phyloP scores from a whole-genome alignment of 1,140 invertebrate species.

The Pseudachorutes palmiensis region DNA sequence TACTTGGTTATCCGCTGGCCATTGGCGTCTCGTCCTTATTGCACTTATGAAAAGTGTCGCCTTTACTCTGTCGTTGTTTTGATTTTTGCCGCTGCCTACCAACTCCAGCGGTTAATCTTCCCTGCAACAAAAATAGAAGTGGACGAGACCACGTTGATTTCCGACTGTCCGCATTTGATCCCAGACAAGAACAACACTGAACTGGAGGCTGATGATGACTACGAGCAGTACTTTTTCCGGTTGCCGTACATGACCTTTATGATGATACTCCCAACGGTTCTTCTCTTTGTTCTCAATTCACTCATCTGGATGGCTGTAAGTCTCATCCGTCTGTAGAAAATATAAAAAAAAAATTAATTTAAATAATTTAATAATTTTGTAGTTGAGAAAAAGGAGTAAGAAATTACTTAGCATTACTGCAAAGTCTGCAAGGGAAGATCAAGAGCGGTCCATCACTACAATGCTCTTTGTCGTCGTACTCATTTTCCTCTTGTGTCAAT shows the following conservation, averaged over 20 bases:
- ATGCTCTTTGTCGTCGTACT: slow-evolving; percentile 1
- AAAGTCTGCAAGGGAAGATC: neutral
- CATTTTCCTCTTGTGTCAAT: neutral
- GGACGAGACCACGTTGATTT: neutral
- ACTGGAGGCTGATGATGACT: neutral
- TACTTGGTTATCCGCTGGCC: neutral
- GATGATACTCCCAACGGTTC: neutral
- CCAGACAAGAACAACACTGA: neutral
- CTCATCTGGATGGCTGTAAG: neutral
- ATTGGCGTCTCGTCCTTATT: neutral
- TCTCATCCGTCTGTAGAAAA: neutral
- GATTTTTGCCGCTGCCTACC: neutral
- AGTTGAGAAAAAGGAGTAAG: neutral
- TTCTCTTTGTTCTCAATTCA: neutral
- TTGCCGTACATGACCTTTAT: slow-evolving; percentile 1
- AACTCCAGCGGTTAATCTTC: neutral
- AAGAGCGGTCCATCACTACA: neutral
- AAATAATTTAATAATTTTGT: neutral
- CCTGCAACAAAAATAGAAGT: neutral
- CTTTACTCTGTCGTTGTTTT: neutral
- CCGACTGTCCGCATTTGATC: neutral
- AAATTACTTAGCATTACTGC: neutral
- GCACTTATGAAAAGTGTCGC: neutral
- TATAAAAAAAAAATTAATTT: neutral
- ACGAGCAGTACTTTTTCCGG: slow-evolving; percentile 3